Percentiles rank a stretch among this genome's conserved stretches.
These are phyloP conservation scores for Aegypius monachus DNA, from an alignment of 2,113 vertebrate genomes.

Conservation along the genomic window DNA sequence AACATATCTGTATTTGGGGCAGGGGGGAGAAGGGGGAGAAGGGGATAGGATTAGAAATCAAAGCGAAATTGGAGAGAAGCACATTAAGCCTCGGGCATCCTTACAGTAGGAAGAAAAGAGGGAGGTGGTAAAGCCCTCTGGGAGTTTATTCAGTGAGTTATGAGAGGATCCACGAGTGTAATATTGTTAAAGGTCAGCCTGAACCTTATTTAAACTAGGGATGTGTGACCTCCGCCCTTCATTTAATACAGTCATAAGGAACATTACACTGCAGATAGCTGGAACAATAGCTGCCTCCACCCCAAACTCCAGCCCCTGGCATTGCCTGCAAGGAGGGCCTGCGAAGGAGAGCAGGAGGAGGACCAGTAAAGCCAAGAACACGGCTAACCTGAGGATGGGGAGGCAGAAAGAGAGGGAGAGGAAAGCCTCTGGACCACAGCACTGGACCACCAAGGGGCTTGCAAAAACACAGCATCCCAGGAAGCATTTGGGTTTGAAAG, in stretches of 20 bases:
- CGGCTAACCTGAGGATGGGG: neutral
- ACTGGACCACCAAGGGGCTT: neutral
- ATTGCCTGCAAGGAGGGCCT: neutral
- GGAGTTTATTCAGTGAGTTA: constrained; percentile 55
- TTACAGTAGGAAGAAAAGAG: constrained; percentile 53
- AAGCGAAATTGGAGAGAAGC: constrained; percentile 54
- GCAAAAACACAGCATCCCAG: neutral
- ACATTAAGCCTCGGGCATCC: constrained; percentile 59
- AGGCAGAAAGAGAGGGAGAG: neutral
- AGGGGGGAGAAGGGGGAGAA: neutral
- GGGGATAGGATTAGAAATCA: constrained; percentile 61
- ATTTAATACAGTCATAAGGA: constrained; percentile 67
- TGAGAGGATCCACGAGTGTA: constrained; percentile 45
- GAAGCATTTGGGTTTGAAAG: neutral
- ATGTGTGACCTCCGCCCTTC: constrained; percentile 67
- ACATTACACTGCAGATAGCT: constrained; percentile 57
- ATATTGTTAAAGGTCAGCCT: constrained; percentile 63
- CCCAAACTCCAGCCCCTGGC: constrained; percentile 34
- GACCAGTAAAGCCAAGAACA: neutral
- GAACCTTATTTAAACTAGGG: constrained; percentile 62
- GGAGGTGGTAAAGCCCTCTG: constrained; percentile 43
- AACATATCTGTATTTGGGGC: constrained; percentile 21
- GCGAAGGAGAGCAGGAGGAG: neutral
- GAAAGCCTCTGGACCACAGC: neutral
- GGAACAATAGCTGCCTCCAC: constrained; percentile 66